Conservation (phyloP, 2,888 invertebrate species). For the Chloroclysta siterata region DNA sequence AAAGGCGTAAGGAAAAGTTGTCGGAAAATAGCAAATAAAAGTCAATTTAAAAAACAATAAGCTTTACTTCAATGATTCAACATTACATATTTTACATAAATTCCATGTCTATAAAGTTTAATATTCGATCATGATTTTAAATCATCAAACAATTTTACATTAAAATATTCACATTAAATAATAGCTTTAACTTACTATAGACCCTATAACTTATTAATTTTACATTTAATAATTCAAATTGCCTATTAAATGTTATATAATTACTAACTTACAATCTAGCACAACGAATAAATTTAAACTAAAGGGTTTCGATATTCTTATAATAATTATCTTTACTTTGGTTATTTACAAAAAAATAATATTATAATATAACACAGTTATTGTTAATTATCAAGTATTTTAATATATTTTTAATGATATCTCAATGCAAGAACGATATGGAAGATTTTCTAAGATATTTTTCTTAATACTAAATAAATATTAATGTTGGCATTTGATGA, state of each 20-base stretch:
- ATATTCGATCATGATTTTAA: slow-evolving; percentile 28
- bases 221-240: slow-evolving; percentile 6
- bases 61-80: slow-evolving; percentile 56
- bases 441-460: slow-evolving; percentile 15
- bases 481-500: slow-evolving; percentile 63
- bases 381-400: neutral
- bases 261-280: neutral
- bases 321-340: neutral
- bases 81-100: slow-evolving; percentile 52
- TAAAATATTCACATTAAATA: slow-evolving; percentile 16
- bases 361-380: too few relatives aligned
- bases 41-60: slow-evolving; percentile 49
- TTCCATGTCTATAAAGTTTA: slow-evolving; percentile 39
- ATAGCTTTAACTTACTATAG: neutral
- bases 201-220: neutral
- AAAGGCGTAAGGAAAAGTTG: too few relatives aligned
- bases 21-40: slow-evolving; percentile 19
- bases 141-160: slow-evolving; percentile 24
- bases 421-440: slow-evolving; percentile 35
- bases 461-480: slow-evolving; percentile 23
- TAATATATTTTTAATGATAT: slow-evolving; percentile 34
- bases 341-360: neutral
- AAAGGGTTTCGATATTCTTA: neutral
- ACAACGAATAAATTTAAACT: slow-evolving; percentile 1
- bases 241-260: neutral